These are phyloP conservation scores for Eugnorisma glareosa DNA, from an alignment of 2,888 invertebrate genomes.

Conservation along the genomic window DNA sequence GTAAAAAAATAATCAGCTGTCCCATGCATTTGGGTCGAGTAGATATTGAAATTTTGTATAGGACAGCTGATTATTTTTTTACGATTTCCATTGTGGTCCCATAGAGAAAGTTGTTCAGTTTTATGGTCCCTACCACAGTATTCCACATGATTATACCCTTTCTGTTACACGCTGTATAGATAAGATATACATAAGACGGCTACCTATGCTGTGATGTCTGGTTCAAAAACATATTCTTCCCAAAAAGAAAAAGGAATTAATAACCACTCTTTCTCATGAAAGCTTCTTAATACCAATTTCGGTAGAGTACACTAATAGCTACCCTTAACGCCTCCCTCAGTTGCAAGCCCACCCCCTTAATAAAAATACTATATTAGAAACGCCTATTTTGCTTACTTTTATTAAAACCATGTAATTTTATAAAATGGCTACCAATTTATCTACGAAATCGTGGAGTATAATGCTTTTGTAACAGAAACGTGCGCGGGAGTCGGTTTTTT, in stretches of 20 bases:
- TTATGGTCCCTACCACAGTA: too few relatives aligned
- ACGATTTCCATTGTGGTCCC: too few relatives aligned
- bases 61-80: too few relatives aligned
- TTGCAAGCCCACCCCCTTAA: constrained; percentile 79
- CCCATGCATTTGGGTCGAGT: too few relatives aligned
- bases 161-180: too few relatives aligned
- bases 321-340: constrained; percentile 75
- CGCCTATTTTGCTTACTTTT: constrained; percentile 81
- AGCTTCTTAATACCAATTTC: constrained; percentile 43
- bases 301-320: constrained; percentile 73
- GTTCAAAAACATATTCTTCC: not conserved
- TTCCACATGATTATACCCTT: too few relatives aligned
- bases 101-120: too few relatives aligned
- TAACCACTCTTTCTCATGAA: constrained; percentile 1
- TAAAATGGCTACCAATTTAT: constrained; percentile 83
- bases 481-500: constrained; percentile 68
- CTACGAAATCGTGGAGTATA: constrained; percentile 76
- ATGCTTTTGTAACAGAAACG: constrained; percentile 59
- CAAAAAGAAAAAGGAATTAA: constrained; percentile 1
- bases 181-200: not conserved
- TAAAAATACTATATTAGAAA: constrained; percentile 80
- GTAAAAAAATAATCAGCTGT: too few relatives aligned
- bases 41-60: too few relatives aligned
- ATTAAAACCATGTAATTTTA: constrained; percentile 85
- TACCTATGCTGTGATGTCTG: not conserved